These are phyloP conservation scores for western clawed frog (Xenopus tropicalis) DNA, from an alignment of 2,113 vertebrate species.

Conservation along the genomic window UCB_Xtro_10.0 CM004444.2:135736001-135736500, in stretches of 20 bases:
- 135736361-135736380: no score
- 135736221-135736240: neutral
- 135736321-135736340: no score
- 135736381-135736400: no score
- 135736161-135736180: neutral
- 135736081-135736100: conserved; percentile 24
- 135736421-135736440: no score
- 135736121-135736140: conserved; percentile 5
- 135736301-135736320: no score
- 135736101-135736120: neutral
- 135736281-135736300: no score
- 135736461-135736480: no score
- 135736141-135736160: conserved; percentile 4
- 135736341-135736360: no score
- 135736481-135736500: no score
- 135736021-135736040: conserved; percentile 29
- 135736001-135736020: conserved; percentile 43
- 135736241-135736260: fast-evolving
- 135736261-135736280: no score
- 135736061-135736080: conserved; percentile 24
- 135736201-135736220: neutral
- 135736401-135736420: no score
- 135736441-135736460: no score
- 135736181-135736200: neutral
- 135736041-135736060: conserved; percentile 18